phyloP scores from a whole-genome alignment of 2,888 invertebrate species.

The Phragmatobia fuliginosa region DNA sequence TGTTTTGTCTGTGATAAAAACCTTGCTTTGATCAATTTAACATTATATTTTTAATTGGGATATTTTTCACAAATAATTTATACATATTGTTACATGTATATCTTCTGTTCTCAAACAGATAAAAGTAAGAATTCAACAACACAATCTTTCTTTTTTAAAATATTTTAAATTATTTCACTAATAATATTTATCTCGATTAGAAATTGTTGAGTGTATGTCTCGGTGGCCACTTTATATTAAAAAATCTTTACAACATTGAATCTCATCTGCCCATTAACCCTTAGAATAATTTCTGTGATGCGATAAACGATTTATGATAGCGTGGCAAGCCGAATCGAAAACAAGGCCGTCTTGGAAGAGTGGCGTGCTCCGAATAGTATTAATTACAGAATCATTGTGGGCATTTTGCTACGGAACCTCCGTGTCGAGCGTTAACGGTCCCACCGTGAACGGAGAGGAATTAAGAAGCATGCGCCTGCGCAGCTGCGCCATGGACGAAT shows the following conservation, averaged over 20 bases:
- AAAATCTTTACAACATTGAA: conserved; percentile 69
- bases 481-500: conserved; percentile 68
- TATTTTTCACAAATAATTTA: conserved; percentile 23
- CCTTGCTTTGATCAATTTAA: background rate
- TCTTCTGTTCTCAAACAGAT: background rate
- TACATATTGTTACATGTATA: no score
- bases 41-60: conserved; percentile 13
- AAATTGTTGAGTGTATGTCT: conserved; percentile 23
- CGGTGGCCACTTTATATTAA: conserved; percentile 32
- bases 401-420: conserved; percentile 69
- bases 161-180: conserved; percentile 23
- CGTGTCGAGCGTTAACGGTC: conserved; percentile 67
- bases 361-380: conserved; percentile 75
- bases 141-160: background rate
- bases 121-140: background rate
- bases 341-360: conserved; percentile 78
- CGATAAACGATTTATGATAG: conserved; percentile 81
- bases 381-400: conserved; percentile 77
- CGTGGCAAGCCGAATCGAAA: conserved; percentile 77
- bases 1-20: conserved; percentile 23
- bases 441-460: conserved; percentile 62
- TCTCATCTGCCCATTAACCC: conserved; percentile 75
- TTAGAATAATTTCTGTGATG: conserved; percentile 64
- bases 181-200: conserved; percentile 9
- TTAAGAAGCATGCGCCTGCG: conserved; percentile 64